Conservation (phyloP, 92 coral and sea anemone genomes). For the Porites lobata region DNA sequence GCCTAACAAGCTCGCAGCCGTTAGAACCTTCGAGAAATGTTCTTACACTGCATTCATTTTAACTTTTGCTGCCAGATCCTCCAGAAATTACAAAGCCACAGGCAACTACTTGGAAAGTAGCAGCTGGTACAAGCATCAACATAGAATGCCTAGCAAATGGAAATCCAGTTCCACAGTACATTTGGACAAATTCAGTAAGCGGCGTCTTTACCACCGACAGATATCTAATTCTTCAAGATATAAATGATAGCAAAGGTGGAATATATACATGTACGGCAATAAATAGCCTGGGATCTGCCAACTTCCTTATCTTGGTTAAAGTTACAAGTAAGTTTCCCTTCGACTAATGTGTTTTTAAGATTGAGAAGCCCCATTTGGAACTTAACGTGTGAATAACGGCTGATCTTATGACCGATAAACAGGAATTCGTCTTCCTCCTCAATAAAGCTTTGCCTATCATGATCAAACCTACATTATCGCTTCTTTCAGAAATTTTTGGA, state of each 20-base stretch:
- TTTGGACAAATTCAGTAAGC: background rate
- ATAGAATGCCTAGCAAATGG: background rate
- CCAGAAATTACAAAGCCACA: background rate
- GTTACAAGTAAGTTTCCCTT: background rate
- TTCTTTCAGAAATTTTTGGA: no score
- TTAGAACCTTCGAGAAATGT: no score
- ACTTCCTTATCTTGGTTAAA: background rate
- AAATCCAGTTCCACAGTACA: background rate
- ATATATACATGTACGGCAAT: background rate
- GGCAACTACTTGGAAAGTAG: background rate
- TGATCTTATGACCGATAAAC: no score
- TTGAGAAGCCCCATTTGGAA: no score
- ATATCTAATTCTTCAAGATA: background rate
- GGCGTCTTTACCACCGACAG: background rate
- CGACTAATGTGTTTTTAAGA: background rate
- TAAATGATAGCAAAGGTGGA: background rate
- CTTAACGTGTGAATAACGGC: no score
- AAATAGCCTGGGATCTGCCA: constrained; percentile 1
- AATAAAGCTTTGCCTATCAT: no score
- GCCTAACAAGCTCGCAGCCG: no score
- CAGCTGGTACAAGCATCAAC: background rate
- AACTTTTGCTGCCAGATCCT: background rate
- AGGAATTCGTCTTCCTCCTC: no score
- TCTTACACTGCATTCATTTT: no score
- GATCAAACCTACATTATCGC: no score